phyloP scores from a whole-genome alignment of 2,113 vertebrate genomes.

The Ictalurus furcatus region DNA sequence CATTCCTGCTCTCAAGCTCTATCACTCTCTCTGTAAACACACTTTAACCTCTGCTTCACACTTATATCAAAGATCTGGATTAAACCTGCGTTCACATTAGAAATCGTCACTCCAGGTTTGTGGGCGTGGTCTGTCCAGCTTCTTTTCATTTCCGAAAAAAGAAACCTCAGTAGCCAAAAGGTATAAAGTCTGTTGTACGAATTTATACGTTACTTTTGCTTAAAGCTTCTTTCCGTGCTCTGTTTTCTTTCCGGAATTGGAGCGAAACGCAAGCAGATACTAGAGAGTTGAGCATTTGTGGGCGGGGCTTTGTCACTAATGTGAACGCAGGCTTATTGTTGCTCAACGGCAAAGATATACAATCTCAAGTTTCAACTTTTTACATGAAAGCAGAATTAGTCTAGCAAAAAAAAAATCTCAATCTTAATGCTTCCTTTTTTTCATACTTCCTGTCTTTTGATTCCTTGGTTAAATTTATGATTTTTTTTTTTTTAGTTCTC shows the following conservation, averaged over 20 bases:
- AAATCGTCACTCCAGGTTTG: neutral
- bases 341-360: neutral
- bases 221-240: neutral
- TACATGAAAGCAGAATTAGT: neutral
- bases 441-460: conserved; percentile 25
- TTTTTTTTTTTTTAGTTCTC: neutral
- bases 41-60: neutral
- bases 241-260: neutral
- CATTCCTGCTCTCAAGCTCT: conserved; percentile 49
- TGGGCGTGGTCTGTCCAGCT: neutral
- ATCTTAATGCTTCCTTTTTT: neutral
- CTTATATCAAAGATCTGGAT: conserved; percentile 24
- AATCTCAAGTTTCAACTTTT: neutral
- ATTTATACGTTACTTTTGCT: neutral
- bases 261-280: neutral
- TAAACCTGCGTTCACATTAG: conserved; percentile 12
- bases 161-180: neutral
- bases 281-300: neutral
- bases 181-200: neutral
- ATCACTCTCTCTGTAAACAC: neutral
- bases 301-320: neutral
- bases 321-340: conserved; percentile 6
- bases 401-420: neutral
- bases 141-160: neutral
- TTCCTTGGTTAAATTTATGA: neutral